Percentiles rank a stretch among this genome's conserved stretches.
phyloP scores from a whole-genome alignment of 2,888 invertebrate species.

The Synergus umbraculus region DNA sequence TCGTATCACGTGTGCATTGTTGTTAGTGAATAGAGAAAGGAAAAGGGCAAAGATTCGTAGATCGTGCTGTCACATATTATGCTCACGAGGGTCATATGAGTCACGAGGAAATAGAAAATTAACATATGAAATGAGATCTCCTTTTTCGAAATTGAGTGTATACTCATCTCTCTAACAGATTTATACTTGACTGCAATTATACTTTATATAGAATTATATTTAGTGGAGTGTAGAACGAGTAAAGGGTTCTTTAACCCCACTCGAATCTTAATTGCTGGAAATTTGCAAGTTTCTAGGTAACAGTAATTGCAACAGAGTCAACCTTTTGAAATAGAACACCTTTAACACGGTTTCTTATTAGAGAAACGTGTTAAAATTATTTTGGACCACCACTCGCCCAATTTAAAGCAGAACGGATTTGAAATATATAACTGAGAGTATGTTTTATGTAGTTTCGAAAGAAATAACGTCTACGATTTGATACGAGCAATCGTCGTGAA shows the following conservation, averaged over 20 bases:
- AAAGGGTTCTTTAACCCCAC: not conserved
- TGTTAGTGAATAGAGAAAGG: conserved; percentile 32
- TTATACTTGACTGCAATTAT: conserved; percentile 9
- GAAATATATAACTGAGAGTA: conserved; percentile 28
- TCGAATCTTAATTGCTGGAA: not conserved
- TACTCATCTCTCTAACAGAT: conserved; percentile 9
- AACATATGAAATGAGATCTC: conserved; percentile 37
- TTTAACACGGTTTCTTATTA: conserved; percentile 25
- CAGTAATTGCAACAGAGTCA: conserved; percentile 25
- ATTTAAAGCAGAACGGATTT: conserved; percentile 26
- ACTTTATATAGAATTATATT: not conserved
- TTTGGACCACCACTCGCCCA: conserved; percentile 27
- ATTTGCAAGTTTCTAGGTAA: conserved; percentile 26
- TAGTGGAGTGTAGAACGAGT: not conserved
- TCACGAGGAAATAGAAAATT: conserved; percentile 31
- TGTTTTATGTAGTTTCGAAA: too few species aligned
- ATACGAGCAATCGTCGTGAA: too few species aligned
- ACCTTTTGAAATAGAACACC: conserved; percentile 38
- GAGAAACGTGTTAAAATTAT: conserved; percentile 39
- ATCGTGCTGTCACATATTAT: conserved; percentile 25
- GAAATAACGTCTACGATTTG: too few species aligned
- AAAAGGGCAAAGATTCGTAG: conserved; percentile 25
- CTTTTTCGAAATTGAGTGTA: conserved; percentile 28
- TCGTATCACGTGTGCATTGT: conserved; percentile 28
- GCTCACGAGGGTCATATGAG: conserved; percentile 35